Evolutionary conservation across 2,888 invertebrate species (phyloP), one percentile per base, ranked within the genome.

Genomic region (Agrotis ipsilon): DNA sequence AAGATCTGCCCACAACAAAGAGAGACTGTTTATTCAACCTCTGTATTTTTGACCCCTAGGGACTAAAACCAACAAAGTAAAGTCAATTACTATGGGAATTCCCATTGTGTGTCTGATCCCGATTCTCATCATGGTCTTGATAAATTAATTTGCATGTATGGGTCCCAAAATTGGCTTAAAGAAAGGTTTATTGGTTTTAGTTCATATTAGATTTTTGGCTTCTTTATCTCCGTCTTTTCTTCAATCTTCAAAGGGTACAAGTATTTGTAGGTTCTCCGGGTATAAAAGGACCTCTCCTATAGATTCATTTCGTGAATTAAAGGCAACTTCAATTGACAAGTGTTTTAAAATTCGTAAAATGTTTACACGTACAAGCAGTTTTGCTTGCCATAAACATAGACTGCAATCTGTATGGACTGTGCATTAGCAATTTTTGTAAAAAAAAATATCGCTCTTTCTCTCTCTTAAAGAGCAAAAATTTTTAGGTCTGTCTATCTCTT

Each of bases 111-210:
- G 16, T 39, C n/a, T 39, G 14, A 21, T 68, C 51, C 27, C 21
- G 13, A 51, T 27, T 52, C 52, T 67, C 46, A 75, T 58, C 39
- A 58, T 16, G 39, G 49, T 21, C 75, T 18, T 67, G 49, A 75
- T 75, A 51, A 58, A 67, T 75, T 39, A n/a, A 72, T 72, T 72
- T 75, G 46, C 68, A 75, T 72, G 45, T 21, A 67, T 75, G 39
- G 57, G 27, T 39, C 27, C 57, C 6, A 27, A 27, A 18, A 57
- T 18, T 3, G 18, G 16, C 7, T 24, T 72, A 19, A 51, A 45
- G 19, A 14, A 19, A 21, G 4, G 9, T 2, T 19, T 49, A n/a
- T 48, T 39, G 16, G 24, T 14, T 16, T 19, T 55, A 11, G 55
- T 48, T 39, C 24, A 46, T 61, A 62, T 32, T 13, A 54, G 11